Base-by-base conservation (phyloP, 2,113 vertebrate genomes). In the Leucopternis melanops region DNA sequence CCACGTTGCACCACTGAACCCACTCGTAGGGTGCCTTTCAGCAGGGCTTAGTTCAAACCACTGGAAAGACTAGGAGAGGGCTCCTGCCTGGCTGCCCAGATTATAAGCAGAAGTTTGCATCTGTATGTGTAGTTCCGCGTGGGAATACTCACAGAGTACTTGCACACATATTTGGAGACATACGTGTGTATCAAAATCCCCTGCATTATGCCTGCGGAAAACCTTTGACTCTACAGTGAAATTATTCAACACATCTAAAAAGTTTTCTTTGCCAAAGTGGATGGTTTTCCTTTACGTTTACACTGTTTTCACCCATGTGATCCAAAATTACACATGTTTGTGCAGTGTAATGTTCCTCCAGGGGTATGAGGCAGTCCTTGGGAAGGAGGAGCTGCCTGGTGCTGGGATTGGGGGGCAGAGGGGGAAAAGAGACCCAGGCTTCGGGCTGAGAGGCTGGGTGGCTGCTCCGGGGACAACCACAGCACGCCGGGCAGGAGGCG, bases 401-500 rank as follows among this genome's bases (percentile, higher is more conserved):
- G 2, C 7, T 1, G 1, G 27, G 31, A 7, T 5, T 4, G 4
- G 36, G 22, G 38, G 47, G 25, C 47, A 59, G 44, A 82, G 21
- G 0, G 0, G 65, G n/a, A 49, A 42, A 74, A 50, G 45, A 59
- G 26, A 47, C 14, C 5, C 0, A 1, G 34, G 34, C 15, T 62
- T 47, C 2, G 2, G 20, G 14, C 54, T 8, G 11, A 49, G 16
- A 13, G 15, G 11, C 18, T 62, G 42, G 54, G 18, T 5, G 1
- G n/a, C 27, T 54, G 32, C 31, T 42, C 8, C 1, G 3, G 27
- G 32, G 4, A 7, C 25, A 78, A 20, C 16, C 54, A 13, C 27
- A 9, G 45, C 54, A 40, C 1, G 1, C 3, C 3, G 54, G 27
- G 34, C 11, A 38, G 57, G 49, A 69, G n/a, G 31, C 0, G 0